Evolutionary conservation across 2,797 vertebrate genomes (phyloP).

Genomic region (Enteromius treurensis): DNA sequence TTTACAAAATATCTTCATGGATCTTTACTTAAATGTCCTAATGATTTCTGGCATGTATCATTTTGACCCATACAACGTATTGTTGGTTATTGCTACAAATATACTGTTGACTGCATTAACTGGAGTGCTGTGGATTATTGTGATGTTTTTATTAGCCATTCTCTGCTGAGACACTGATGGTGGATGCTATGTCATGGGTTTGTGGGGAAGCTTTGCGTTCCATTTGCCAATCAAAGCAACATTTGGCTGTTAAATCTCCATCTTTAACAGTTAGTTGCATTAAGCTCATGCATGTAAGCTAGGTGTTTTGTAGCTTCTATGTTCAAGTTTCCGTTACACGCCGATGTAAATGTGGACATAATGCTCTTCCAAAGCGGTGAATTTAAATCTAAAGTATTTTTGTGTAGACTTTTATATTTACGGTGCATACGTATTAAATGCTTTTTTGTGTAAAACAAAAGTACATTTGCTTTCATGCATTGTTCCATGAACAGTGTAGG

Average conservation of each 20-base stretch:
- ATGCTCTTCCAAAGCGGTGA: not conserved
- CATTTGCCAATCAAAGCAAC: not conserved
- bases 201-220: not conserved
- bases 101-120: too few relatives aligned
- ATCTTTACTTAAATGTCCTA: too few relatives aligned
- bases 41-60: not conserved
- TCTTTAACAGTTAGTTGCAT: not conserved
- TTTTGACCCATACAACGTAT: not conserved
- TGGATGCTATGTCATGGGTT: not conserved
- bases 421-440: not conserved
- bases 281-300: not conserved
- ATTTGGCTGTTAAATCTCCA: not conserved
- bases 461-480: not conserved
- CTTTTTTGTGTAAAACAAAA: not conserved
- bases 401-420: not conserved
- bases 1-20: too few relatives aligned
- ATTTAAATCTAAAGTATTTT: not conserved
- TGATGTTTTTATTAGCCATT: not conserved
- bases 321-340: not conserved
- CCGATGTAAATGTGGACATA: not conserved
- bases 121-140: not conserved
- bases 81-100: not conserved
- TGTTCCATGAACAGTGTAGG: not conserved
- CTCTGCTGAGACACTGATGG: not conserved
- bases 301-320: not conserved